Evolutionary conservation across 2,888 invertebrate genomes (phyloP), one percentile per base, ranked within the genome.

Genomic region (Pemphredon lugubris): DNA sequence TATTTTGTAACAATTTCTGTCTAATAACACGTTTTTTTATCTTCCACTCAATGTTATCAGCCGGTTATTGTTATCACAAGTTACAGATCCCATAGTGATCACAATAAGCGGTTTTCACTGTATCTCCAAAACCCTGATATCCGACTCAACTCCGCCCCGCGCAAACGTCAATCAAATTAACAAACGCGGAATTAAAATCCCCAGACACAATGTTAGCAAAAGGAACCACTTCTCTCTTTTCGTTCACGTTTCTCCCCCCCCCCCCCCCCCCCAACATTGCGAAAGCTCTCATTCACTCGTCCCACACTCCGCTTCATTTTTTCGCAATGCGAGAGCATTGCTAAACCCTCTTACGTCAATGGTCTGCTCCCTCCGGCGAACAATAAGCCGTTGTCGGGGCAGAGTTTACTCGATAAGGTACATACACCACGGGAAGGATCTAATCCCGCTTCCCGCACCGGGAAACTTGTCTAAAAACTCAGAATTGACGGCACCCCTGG

Each of bases 221-320:
- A 20, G 21, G 21, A n/a, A 21, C 11, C 4, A 44, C 44, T 9
- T 21, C n/a, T 11, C 34, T 30, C 30, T 30, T 1, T 9, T 9
- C n/a, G 16, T 32, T 18, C 55, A 11, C 13, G 13, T 48, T 37
- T 67, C 21, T 58, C 40, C 34, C 44, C 40, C 9, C 30, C 9
- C 30, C 30, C 18, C 11, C 5, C 40, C 7, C 40, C 6, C 32
- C 44, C 37, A 20, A 30, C 9, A 57, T 71, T 70, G 57, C 61
- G 71, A 70, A 47, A 71, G 61, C 23, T 57, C 64, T 70, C 71
- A 45, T 71, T 63, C 71, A 53, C 32, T 57, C 71, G 71, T 61
- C 71, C 71, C 63, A 71, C 71, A 70, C n/a, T 47, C 13, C 14
- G 3, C 5, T 44, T 2, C 18, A 9, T 23, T 30, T 63, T 66